phyloP scores from a whole-genome alignment of 1,140 invertebrate genomes.

The Hycleus cichorii region DNA sequence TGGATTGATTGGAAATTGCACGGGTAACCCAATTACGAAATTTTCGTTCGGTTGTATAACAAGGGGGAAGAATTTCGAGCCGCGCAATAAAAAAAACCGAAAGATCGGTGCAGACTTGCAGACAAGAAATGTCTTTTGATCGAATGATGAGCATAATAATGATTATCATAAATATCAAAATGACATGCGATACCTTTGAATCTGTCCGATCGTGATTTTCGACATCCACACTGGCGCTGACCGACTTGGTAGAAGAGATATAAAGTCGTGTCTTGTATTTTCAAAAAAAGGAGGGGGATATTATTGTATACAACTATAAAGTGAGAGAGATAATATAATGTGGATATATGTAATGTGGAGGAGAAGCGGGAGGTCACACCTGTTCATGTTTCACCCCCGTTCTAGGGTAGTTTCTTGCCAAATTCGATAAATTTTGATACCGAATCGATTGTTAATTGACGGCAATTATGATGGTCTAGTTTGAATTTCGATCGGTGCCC shows the following conservation, averaged over 20 bases:
- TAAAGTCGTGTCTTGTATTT: neutral
- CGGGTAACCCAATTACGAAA: no score
- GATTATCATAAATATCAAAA: slow-evolving; percentile 22
- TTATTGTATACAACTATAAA: neutral
- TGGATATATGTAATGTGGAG: slow-evolving; percentile 5
- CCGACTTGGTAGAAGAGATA: slow-evolving; percentile 24
- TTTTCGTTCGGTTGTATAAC: no score
- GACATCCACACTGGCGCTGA: slow-evolving; percentile 32
- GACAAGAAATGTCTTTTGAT: slow-evolving; percentile 2
- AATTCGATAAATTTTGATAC: no score
- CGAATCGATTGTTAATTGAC: no score
- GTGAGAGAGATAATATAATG: neutral
- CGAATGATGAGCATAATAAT: slow-evolving; percentile 5
- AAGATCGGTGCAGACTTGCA: neutral
- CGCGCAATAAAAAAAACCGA: neutral
- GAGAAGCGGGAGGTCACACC: slow-evolving; percentile 28
- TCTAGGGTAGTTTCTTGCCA: slow-evolving; percentile 5
- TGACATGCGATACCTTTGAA: slow-evolving; percentile 28
- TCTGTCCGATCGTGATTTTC: slow-evolving; percentile 28
- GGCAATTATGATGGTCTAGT: no score
- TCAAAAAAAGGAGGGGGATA: no score
- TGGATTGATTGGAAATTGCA: no score
- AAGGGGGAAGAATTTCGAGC: neutral
- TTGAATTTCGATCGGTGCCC: no score
- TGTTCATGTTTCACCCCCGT: slow-evolving; percentile 35